Conservation (phyloP, 2,888 invertebrate species). For the Parthenolecanium corni region DNA sequence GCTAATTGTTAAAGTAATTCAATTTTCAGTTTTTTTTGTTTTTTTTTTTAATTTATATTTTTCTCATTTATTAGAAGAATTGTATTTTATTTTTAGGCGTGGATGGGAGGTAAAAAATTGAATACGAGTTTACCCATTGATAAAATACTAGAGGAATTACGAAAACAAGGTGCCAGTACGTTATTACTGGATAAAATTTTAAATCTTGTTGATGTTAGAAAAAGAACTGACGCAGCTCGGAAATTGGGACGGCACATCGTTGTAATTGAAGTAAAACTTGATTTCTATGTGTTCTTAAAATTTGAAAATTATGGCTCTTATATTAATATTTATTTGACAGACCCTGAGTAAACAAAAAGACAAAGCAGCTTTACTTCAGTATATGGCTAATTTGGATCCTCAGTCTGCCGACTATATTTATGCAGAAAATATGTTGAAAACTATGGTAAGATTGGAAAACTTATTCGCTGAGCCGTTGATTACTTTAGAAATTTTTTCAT, state of each 20-base stretch:
- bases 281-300: not conserved
- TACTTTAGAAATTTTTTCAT: too few species aligned
- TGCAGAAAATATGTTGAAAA: slow-evolving; percentile 50
- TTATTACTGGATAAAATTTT: slow-evolving; percentile 46
- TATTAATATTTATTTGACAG: slow-evolving; percentile 34
- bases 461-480: too few species aligned
- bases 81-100: slow-evolving; percentile 38
- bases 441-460: slow-evolving; percentile 13
- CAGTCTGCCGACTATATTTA: slow-evolving; percentile 60
- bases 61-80: not conserved
- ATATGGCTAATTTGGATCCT: slow-evolving; percentile 49
- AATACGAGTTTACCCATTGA: slow-evolving; percentile 41
- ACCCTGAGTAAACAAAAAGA: slow-evolving; percentile 49
- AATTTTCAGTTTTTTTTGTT: not conserved
- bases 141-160: slow-evolving; percentile 41
- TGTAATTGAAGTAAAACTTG: slow-evolving; percentile 44
- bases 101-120: slow-evolving; percentile 42
- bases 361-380: slow-evolving; percentile 48
- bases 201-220: slow-evolving; percentile 44
- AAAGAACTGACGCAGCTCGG: slow-evolving; percentile 49
- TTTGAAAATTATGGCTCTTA: not conserved
- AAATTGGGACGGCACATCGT: slow-evolving; percentile 53
- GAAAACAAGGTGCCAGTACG: slow-evolving; percentile 39
- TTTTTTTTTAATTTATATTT: slow-evolving; percentile 1
- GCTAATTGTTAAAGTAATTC: slow-evolving; percentile 12